phyloP scores from a whole-genome alignment of 2,113 vertebrate species.

The Glareola pratincola region DNA sequence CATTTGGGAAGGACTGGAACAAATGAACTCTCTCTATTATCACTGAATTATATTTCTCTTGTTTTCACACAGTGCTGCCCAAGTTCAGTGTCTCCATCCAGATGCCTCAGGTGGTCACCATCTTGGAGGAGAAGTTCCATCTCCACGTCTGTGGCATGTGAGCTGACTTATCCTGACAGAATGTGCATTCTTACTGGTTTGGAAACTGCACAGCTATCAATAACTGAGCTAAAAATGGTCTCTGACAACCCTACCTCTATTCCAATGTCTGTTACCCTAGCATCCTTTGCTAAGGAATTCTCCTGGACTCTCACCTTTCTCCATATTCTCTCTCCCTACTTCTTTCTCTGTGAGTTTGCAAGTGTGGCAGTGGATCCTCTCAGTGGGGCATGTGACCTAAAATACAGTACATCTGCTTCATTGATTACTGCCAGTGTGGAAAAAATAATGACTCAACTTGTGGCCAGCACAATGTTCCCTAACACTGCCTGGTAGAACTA shows the following conservation, averaged over 20 bases:
- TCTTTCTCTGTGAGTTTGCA: not conserved
- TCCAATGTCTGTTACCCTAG: not conserved
- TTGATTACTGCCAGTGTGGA: not conserved
- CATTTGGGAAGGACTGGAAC: not conserved
- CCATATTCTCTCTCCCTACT: not conserved
- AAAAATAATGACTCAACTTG: not conserved
- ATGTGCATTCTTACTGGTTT: not conserved
- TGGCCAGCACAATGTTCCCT: not conserved
- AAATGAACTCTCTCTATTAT: not conserved
- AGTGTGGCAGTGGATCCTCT: not conserved
- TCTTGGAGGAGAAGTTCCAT: conserved; percentile 15
- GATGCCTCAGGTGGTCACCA: conserved; percentile 28
- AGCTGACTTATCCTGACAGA: not conserved
- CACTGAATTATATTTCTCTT: not conserved
- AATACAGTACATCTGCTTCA: not conserved
- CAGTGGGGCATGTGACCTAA: not conserved
- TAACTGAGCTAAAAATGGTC: not conserved
- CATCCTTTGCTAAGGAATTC: not conserved
- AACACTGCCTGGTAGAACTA: not conserved
- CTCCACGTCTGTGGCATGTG: conserved; percentile 51
- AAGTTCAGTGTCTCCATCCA: conserved; percentile 61
- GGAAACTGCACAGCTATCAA: not conserved
- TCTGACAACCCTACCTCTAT: not conserved
- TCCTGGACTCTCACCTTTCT: not conserved
- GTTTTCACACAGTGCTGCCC: conserved; percentile 23